A percentile compares a stretch with the other conserved stretches of the same genome.
These are phyloP conservation scores for Helicorthomorpha holstii DNA, from an alignment of 1,140 invertebrate species.

Conservation along the genomic window DNA sequence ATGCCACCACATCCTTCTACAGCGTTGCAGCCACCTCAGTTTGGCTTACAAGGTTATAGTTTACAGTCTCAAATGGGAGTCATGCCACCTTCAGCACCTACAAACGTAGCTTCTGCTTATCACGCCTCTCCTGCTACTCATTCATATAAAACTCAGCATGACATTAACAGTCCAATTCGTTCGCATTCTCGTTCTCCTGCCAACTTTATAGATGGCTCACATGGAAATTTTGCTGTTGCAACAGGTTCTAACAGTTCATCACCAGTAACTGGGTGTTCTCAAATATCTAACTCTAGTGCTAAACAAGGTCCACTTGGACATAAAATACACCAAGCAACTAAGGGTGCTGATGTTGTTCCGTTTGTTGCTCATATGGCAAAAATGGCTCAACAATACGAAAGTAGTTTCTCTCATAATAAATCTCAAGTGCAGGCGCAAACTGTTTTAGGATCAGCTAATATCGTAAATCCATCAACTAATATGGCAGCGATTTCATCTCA, in stretches of 20 bases:
- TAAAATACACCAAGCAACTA: not conserved
- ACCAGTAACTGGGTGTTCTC: not conserved
- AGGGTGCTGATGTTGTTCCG: not conserved
- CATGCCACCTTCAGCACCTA: slow-evolving; percentile 9
- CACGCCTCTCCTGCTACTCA: slow-evolving; percentile 9
- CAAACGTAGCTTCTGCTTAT: slow-evolving; percentile 9
- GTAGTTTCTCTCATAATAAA: not conserved
- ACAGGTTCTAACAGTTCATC: not conserved
- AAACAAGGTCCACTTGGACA: not conserved
- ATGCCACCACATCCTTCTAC: slow-evolving; percentile 9
- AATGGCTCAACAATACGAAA: not conserved
- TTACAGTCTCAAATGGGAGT: slow-evolving; percentile 13
- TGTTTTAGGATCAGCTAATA: no score
- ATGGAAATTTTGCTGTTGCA: not conserved
- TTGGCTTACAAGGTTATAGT: slow-evolving; percentile 10
- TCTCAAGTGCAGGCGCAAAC: not conserved
- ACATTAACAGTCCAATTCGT: slow-evolving; percentile 1
- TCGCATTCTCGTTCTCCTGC: slow-evolving; percentile 5
- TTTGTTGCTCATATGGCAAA: not conserved
- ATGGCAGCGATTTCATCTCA: no score
- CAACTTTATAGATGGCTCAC: not conserved
- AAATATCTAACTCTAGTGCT: not conserved
- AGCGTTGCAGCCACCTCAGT: slow-evolving; percentile 2
- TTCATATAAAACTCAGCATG: slow-evolving; percentile 10
- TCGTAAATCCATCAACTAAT: no score